phyloP scores from a whole-genome alignment of 2,113 vertebrate genomes.

The Prunella fulvescens region DNA sequence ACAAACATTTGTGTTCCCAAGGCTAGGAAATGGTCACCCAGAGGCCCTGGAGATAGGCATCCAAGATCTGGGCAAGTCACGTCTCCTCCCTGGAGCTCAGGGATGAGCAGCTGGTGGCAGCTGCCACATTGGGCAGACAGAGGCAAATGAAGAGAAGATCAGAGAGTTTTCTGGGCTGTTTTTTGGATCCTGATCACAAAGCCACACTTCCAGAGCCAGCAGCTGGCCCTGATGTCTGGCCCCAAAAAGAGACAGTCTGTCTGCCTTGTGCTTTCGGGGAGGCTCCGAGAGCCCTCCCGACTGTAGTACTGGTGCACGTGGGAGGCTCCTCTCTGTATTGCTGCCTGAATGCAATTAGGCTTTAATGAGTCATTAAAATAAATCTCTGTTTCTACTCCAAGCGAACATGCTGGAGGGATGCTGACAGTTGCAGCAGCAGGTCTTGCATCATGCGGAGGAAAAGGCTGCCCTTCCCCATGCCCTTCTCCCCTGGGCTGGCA shows the following conservation, averaged over 20 bases:
- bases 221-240: conserved; percentile 24
- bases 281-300: background rate
- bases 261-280: background rate
- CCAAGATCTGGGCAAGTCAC: background rate
- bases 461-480: background rate
- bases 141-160: background rate
- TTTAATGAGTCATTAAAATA: conserved; percentile 69
- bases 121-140: rapidly evolving
- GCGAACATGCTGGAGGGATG: background rate
- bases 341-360: conserved; percentile 61
- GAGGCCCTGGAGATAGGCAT: background rate
- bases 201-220: background rate
- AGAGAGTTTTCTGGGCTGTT: background rate
- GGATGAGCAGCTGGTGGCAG: background rate
- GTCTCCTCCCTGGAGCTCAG: background rate
- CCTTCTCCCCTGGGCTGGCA: background rate
- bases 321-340: conserved; percentile 44
- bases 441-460: conserved; percentile 19
- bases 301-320: conserved; percentile 53
- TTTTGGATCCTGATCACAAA: background rate
- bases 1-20: background rate
- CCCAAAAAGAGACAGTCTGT: conserved; percentile 42
- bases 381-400: conserved; percentile 65
- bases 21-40: background rate
- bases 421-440: conserved; percentile 42